phyloP scores from a whole-genome alignment of 2,888 invertebrate genomes.

The Tinea pellionella region DNA sequence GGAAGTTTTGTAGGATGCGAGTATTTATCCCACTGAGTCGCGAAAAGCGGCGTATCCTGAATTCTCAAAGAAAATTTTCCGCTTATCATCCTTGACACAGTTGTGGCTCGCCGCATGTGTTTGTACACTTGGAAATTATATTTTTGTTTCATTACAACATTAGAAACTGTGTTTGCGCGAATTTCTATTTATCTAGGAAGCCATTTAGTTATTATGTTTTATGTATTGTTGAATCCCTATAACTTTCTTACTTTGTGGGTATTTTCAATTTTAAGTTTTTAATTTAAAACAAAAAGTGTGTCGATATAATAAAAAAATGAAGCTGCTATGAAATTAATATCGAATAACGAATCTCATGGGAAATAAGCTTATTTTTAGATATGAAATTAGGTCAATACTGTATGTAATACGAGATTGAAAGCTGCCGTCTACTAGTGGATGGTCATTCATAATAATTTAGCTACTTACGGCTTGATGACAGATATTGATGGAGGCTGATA shows the following conservation, averaged over 20 bases:
- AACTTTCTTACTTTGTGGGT: no score
- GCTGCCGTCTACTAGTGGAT: conserved; percentile 3
- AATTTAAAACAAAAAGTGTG: no score
- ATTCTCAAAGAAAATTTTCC: conserved; percentile 40
- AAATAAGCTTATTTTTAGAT: conserved; percentile 10
- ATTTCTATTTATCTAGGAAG: neutral
- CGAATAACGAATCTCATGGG: neutral
- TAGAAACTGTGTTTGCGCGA: neutral
- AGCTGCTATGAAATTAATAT: neutral
- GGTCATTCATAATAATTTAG: conserved; percentile 53
- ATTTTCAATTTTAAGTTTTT: no score
- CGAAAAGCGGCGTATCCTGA: conserved; percentile 26
- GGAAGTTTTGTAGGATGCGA: conserved; percentile 15
- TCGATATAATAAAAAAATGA: neutral
- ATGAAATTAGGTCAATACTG: conserved; percentile 41
- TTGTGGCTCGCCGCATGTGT: conserved; percentile 25
- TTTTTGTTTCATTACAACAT: neutral
- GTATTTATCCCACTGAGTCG: conserved; percentile 23
- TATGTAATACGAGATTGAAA: conserved; percentile 42
- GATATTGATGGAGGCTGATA: conserved; percentile 50
- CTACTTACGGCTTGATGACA: conserved; percentile 52
- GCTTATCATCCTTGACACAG: conserved; percentile 47
- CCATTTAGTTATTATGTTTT: neutral
- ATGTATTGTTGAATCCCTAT: no score
- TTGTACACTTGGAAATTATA: neutral